A percentile compares a stretch with the other conserved stretches of the same genome.
phyloP scores from a whole-genome alignment of 2,888 invertebrate species.

The Acleris cristana region DNA sequence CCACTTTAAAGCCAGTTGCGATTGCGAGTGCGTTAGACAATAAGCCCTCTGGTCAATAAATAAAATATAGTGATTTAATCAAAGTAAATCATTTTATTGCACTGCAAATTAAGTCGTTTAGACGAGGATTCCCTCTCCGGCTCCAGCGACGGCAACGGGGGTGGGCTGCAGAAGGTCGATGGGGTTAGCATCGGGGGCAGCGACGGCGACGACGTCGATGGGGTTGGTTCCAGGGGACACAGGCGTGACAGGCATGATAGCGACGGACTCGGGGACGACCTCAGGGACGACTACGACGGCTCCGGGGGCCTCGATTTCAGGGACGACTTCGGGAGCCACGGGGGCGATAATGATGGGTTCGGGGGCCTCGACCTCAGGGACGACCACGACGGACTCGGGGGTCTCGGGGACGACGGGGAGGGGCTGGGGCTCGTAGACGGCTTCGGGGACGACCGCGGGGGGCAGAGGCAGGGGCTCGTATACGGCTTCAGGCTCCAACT shows the following conservation, averaged over 20 bases:
- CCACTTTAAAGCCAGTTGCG: too few relatives aligned
- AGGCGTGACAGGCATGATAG: constrained; percentile 40
- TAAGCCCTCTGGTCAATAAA: too few relatives aligned
- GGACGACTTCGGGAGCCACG: constrained; percentile 26
- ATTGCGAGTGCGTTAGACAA: too few relatives aligned
- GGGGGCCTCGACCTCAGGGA: constrained; percentile 26
- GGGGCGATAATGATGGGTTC: constrained; percentile 38
- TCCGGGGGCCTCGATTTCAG: constrained; percentile 1
- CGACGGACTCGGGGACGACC: constrained; percentile 42
- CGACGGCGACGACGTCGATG: constrained; percentile 40
- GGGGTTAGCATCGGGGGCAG: constrained; percentile 42
- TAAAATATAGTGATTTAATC: too few relatives aligned
- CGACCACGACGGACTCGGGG: constrained; percentile 9
- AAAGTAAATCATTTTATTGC: constrained; percentile 1
- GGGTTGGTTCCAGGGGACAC: constrained; percentile 38
- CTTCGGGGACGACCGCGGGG: constrained; percentile 20
- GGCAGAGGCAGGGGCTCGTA: constrained; percentile 10
- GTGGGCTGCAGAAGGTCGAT: constrained; percentile 42
- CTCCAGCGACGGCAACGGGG: constrained; percentile 38
- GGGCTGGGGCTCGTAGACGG: constrained; percentile 15
- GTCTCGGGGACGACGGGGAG: constrained; percentile 17
- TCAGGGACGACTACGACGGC: constrained; percentile 7
- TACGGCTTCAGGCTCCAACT: constrained; percentile 36
- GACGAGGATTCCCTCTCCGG: constrained; percentile 20
- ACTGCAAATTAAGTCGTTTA: background rate